Base-by-base conservation (phyloP, 2,797 vertebrate species). In the Tarsius wallacei region DNA sequence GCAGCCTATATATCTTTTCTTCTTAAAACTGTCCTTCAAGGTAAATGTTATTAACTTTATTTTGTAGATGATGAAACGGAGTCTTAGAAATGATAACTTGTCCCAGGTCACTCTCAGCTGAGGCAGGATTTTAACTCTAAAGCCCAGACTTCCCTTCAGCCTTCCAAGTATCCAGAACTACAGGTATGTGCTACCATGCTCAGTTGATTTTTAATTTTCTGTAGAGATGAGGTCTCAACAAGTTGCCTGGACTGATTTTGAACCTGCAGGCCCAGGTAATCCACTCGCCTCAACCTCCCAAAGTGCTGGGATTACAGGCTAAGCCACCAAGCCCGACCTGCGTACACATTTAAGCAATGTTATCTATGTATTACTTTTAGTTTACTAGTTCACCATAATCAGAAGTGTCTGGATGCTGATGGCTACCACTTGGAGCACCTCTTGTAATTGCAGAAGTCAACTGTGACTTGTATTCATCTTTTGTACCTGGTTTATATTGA, bases 41-140 rank as follows among this genome's bases (percentile, higher is more conserved):
- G 91, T 59, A 93, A 97, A 91, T 73, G 85, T 47, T 88, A n/a
- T 80, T 88, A 66, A 59, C 14, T 28, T 93, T 78, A 11, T 68
- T 91, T 89, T 74, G 85, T n/a, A 87, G 81, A 80, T 63, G 68
- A 93, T 63, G 89, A 93, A 78, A 94, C 31, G 7, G 33, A 93
- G 88, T 53, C 21, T 92, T 82, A 7, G 11, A 61, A 66, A 93
- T 87, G 70, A 92, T 49, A 64, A 81, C 19, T 21, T 22, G 1
- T 49, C 66, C 17, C 68, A 42, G 66, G 57, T 71, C 80, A 31
- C 87, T 61, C 63, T 77, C 47, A 47, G 73, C 33, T 66, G 5
- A 73, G 36, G 78, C n/a, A 64, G 89, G 24, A 82, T 31, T 86
- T 66, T 55, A 94, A 84, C 70, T n/a, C 88, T 4, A 16, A 86